These are phyloP conservation scores for Acanthosoma haemorrhoidale DNA, from an alignment of 2,888 invertebrate species.

Conservation along the genomic window DNA sequence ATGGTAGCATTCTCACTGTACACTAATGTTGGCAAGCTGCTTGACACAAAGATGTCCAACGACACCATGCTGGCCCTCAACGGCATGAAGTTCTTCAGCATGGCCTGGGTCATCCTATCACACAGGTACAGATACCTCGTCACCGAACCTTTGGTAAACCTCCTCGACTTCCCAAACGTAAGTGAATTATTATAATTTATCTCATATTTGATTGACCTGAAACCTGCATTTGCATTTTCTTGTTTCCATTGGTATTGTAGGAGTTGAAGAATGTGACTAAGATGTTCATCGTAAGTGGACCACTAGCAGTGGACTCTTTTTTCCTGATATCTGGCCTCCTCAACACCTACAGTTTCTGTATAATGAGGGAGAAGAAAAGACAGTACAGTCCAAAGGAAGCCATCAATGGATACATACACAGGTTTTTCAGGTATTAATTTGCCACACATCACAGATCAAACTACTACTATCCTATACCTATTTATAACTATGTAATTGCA, in stretches of 20 bases:
- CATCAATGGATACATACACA: conserved; percentile 47
- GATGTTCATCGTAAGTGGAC: conserved; percentile 47
- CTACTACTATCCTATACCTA: too few species aligned
- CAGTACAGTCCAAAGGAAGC: conserved; percentile 45
- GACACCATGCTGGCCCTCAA: conserved; percentile 47
- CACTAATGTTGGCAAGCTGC: conserved; percentile 46
- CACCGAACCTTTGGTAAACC: conserved; percentile 45
- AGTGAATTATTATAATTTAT: conserved; percentile 34
- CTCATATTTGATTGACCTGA: too few species aligned
- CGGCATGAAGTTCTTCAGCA: conserved; percentile 52
- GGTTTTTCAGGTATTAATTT: conserved; percentile 50
- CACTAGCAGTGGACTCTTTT: conserved; percentile 46
- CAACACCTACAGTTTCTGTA: conserved; percentile 43
- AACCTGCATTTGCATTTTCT: too few species aligned
- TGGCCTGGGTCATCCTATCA: conserved; percentile 49
- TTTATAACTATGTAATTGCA: too few species aligned
- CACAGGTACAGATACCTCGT: conserved; percentile 47
- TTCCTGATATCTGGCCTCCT: conserved; percentile 44
- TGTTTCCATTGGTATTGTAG: conserved; percentile 43
- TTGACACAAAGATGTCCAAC: conserved; percentile 42
- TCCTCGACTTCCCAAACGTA: conserved; percentile 46
- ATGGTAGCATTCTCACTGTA: conserved; percentile 47
- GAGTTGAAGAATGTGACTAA: conserved; percentile 46
- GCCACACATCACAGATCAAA: too few species aligned
- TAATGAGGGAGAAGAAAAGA: conserved; percentile 39